Evolutionary conservation across 2,113 vertebrate genomes (phyloP), one percentile per base, ranked within the genome.

Genomic region (Cyanistes caeruleus): DNA sequence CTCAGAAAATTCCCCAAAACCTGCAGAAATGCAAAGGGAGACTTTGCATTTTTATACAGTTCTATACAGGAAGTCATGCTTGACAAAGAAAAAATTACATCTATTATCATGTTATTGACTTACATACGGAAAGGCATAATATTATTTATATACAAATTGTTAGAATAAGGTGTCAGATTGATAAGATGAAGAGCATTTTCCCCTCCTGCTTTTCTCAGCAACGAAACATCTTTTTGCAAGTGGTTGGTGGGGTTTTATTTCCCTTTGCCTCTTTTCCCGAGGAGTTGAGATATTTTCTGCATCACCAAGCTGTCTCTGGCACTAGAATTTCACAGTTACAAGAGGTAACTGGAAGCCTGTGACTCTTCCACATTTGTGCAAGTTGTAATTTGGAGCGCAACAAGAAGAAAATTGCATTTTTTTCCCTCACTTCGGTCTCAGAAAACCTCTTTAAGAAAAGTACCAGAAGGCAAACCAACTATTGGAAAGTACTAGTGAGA

Each of bases 251-350:
- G 4, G 5, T 4, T 2, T 43, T 37, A 51, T 52, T 22, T 23
- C 37, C 9, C 60, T 87, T 79, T 93, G 4, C 28, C 19, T 67
- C 20, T 51, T 78, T 85, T 87, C 41, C 55, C 63, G 24, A 69
- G 15, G 22, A 28, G 12, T 1, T 80, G 49, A 69, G 49, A 31
- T 56, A 68, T 93, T 90, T 93, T 93, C 53, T 83, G 48, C 35
- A 55, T 72, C 41, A 64, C 31, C 44, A 92, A 51, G 65, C 44
- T 96, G 88, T 83, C 79, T 60, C 83, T 92, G 63, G 79, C 49
- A 55, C 30, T 43, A 60, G 33, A 95, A 85, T 83, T 95, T 88
- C 67, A 83, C 75, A 88, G 65, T 85, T 88, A 92, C 33, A 64
- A 33, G 49, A 82, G 58, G 65, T 84, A 95, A 82, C 8, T 72